These are phyloP conservation scores for Dexiosoma caninum DNA, from an alignment of 2,888 invertebrate genomes.

Conservation along the genomic window DNA sequence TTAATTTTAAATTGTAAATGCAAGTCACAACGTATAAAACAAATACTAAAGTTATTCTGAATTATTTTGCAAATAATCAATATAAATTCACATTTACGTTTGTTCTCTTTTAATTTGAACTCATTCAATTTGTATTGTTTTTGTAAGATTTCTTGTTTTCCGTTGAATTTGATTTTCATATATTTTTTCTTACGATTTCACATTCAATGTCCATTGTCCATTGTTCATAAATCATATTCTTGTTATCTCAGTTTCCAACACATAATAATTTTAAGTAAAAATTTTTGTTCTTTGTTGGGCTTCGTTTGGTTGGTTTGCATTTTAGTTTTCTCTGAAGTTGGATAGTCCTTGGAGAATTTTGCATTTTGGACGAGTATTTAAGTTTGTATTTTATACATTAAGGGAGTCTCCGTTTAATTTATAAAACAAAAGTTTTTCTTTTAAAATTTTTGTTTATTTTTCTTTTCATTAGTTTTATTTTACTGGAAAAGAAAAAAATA, in stretches of 20 bases:
- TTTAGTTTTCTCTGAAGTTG: not conserved
- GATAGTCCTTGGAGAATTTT: constrained; percentile 21
- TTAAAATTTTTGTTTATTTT: constrained; percentile 16
- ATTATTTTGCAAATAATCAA: not conserved
- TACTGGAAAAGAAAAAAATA: no score
- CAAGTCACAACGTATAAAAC: no score
- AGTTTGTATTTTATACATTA: constrained; percentile 47
- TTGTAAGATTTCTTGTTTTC: not conserved
- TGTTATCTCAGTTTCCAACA: constrained; percentile 41
- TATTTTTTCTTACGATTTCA: constrained; percentile 10
- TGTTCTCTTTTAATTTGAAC: constrained; percentile 8
- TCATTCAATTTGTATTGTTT: constrained; percentile 11
- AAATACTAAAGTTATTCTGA: not conserved
- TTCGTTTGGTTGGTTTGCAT: not conserved
- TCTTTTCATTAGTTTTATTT: no score
- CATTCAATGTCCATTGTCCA: constrained; percentile 54
- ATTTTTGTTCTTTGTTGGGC: constrained; percentile 33
- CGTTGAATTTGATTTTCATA: not conserved
- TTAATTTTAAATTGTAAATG: no score
- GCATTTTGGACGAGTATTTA: not conserved
- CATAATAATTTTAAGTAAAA: constrained; percentile 23
- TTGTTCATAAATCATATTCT: constrained; percentile 53
- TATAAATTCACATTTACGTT: not conserved
- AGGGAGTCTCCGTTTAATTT: constrained; percentile 58
- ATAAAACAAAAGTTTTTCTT: constrained; percentile 26